These are phyloP conservation scores for Apomyelois bistriatella DNA, from an alignment of 2,888 invertebrate species.

Conservation along the genomic window DNA sequence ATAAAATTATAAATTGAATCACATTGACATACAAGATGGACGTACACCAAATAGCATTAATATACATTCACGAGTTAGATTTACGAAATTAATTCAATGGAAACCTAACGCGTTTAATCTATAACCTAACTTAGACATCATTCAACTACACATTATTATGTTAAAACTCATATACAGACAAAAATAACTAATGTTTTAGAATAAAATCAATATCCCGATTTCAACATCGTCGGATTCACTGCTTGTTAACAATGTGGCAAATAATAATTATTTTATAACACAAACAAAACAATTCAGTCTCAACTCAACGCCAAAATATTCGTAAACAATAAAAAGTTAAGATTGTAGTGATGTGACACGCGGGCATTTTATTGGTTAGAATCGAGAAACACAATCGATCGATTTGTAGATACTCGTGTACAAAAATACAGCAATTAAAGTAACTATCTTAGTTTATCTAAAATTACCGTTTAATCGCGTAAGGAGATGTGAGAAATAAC, in stretches of 20 bases:
- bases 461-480: conserved; percentile 38
- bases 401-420: conserved; percentile 35
- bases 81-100: conserved; percentile 58
- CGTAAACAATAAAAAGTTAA: conserved; percentile 53
- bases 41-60: conserved; percentile 76
- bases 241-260: conserved; percentile 60
- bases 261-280: conserved; percentile 70
- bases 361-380: neutral
- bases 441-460: conserved; percentile 46
- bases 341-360: conserved; percentile 12
- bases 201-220: conserved; percentile 52
- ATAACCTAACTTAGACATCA: conserved; percentile 70
- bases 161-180: conserved; percentile 77
- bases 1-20: conserved; percentile 72
- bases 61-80: conserved; percentile 71
- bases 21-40: conserved; percentile 78
- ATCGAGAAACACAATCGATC: conserved; percentile 2
- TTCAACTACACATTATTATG: conserved; percentile 68
- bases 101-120: conserved; percentile 58
- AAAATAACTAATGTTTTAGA: conserved; percentile 63
- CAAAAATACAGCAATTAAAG: conserved; percentile 61
- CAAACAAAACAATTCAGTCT: conserved; percentile 80
- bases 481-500: conserved; percentile 36
- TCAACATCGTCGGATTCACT: conserved; percentile 31
- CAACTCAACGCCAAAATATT: conserved; percentile 75